Conservation (phyloP, 1,140 invertebrate genomes). For the Periplaneta americana region DNA sequence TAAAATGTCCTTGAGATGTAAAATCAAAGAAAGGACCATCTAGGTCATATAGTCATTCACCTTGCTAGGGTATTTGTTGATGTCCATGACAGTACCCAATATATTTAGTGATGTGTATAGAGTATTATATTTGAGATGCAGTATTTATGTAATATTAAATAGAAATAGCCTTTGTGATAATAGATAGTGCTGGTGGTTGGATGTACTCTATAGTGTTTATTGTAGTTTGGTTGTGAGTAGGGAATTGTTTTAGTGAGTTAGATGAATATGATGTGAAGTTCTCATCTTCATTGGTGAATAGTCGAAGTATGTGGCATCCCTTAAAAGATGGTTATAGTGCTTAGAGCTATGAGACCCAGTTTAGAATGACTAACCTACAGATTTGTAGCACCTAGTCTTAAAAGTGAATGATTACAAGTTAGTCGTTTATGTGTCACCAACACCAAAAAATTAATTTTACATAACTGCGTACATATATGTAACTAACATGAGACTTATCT, state of each 20-base stretch:
- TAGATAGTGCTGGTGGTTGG: background rate
- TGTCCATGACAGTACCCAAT: background rate
- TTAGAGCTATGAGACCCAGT: background rate
- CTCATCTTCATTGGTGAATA: background rate
- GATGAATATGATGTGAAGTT: background rate
- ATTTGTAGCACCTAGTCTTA: background rate
- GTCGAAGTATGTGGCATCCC: background rate
- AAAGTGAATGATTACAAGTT: background rate
- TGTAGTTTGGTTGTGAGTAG: background rate
- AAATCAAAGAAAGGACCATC: background rate
- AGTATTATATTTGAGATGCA: background rate
- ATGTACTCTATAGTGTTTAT: background rate
- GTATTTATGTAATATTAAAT: background rate
- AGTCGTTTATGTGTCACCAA: background rate
- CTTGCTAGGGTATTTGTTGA: background rate
- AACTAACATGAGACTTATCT: too few relatives aligned
- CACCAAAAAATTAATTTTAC: background rate
- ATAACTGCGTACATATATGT: background rate
- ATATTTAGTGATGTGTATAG: background rate
- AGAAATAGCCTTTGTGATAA: background rate
- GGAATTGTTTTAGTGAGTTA: background rate
- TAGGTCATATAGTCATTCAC: background rate
- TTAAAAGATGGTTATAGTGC: background rate
- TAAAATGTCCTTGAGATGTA: background rate
- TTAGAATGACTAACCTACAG: background rate